A percentile compares a stretch with the other conserved stretches of the same genome.
These are phyloP conservation scores for Oryzias woworae DNA, from an alignment of 2,113 vertebrate species.

Conservation along the genomic window DNA sequence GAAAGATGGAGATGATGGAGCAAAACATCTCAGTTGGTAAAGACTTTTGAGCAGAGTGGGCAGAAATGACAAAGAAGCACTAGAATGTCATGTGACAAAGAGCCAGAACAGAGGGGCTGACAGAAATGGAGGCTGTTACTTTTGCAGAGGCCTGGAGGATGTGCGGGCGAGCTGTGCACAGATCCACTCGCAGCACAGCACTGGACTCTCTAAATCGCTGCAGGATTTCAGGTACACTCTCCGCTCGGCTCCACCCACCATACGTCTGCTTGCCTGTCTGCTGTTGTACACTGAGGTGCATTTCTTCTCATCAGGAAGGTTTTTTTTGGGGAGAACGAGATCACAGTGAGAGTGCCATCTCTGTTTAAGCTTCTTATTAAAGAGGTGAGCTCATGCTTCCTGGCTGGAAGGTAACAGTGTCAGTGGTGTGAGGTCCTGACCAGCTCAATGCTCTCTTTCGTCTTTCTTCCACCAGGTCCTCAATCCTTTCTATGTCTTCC, in stretches of 20 bases:
- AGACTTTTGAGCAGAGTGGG: too few relatives aligned
- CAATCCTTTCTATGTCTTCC: conserved; percentile 98
- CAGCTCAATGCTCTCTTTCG: neutral
- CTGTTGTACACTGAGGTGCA: neutral
- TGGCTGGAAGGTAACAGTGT: neutral
- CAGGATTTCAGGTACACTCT: conserved; percentile 86
- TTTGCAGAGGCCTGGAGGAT: conserved; percentile 88
- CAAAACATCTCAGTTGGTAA: too few relatives aligned
- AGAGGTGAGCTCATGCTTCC: conserved; percentile 80
- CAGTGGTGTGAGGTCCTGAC: too few relatives aligned
- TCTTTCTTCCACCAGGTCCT: conserved; percentile 80
- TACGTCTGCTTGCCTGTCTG: too few relatives aligned
- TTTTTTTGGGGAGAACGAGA: conserved; percentile 96
- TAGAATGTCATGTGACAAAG: neutral
- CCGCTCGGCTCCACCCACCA: too few relatives aligned
- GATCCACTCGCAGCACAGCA: conserved; percentile 85
- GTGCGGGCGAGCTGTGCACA: conserved; percentile 80
- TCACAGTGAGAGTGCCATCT: conserved; percentile 94
- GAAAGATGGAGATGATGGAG: too few relatives aligned
- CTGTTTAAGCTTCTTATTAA: conserved; percentile 94
- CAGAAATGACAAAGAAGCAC: too few relatives aligned
- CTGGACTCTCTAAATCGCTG: conserved; percentile 81
- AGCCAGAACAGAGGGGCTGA: too few relatives aligned
- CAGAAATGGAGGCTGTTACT: conserved; percentile 9
- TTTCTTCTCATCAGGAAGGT: conserved; percentile 76